phyloP scores from a whole-genome alignment of 2,113 vertebrate genomes.

The Menura novaehollandiae region DNA sequence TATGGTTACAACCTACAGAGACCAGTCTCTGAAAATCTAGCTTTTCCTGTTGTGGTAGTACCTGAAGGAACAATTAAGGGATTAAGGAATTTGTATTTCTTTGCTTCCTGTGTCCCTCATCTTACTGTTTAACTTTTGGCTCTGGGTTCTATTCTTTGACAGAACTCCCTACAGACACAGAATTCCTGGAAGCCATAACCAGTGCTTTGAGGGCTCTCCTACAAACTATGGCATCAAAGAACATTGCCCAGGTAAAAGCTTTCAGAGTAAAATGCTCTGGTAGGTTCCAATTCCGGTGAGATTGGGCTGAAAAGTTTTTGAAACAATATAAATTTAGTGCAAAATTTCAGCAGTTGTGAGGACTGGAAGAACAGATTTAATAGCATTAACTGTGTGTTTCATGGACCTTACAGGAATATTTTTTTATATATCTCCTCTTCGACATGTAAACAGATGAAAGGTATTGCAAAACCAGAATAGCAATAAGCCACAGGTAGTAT shows the following conservation, averaged over 20 bases:
- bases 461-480: neutral
- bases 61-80: neutral
- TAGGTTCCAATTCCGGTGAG: neutral
- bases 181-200: conserved; percentile 93
- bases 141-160: conserved; percentile 48
- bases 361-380: neutral
- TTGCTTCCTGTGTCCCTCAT: neutral
- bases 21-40: neutral
- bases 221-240: conserved; percentile 91
- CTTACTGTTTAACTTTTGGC: neutral
- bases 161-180: conserved; percentile 86
- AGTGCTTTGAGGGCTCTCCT: conserved; percentile 90
- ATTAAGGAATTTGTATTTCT: conserved; percentile 20
- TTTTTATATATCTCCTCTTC: neutral
- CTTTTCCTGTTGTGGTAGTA: neutral
- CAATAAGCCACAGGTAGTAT: neutral
- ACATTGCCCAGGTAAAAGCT: conserved; percentile 88
- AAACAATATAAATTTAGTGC: neutral
- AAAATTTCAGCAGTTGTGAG: neutral
- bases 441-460: neutral
- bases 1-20: neutral
- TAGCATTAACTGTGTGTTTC: neutral
- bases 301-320: neutral
- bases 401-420: neutral
- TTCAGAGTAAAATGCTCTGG: neutral